These are phyloP conservation scores for Scaptomyza graminum DNA, from an alignment of 1,140 invertebrate species.

Conservation along the genomic window DNA sequence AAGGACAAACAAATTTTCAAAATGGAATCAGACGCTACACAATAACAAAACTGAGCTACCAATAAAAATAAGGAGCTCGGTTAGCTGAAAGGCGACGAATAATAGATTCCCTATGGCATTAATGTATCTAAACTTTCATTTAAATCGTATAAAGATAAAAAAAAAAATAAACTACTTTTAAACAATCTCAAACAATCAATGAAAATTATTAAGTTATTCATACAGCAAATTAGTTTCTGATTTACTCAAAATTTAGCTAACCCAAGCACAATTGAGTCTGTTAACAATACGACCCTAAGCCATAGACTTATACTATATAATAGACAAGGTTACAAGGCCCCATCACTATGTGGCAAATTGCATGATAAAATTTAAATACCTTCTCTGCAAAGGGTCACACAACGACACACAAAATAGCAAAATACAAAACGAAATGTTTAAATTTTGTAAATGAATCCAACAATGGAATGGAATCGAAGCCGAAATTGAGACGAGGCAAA, in stretches of 20 bases:
- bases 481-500: constrained; percentile 43
- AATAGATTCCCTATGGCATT: background rate
- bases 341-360: background rate
- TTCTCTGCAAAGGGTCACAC: background rate
- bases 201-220: too few species aligned
- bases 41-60: constrained; percentile 45
- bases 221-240: too few species aligned
- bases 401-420: constrained; percentile 46
- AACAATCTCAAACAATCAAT: too few species aligned
- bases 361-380: constrained; percentile 2
- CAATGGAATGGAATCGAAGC: constrained; percentile 4
- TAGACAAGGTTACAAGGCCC: background rate
- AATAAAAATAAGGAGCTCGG: constrained; percentile 52
- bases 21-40: constrained; percentile 46
- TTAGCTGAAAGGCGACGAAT: background rate
- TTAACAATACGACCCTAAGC: background rate
- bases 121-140: too few species aligned
- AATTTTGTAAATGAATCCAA: constrained; percentile 46
- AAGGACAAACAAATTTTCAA: constrained; percentile 29
- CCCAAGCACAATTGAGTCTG: too few species aligned
- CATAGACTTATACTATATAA: background rate
- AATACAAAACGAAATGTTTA: constrained; percentile 37
- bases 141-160: too few species aligned
- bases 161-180: too few species aligned
- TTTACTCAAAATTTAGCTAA: background rate